A percentile compares a stretch with the other conserved stretches of the same genome.
Conservation (phyloP, 1,140 invertebrate genomes). For the Drosophila asahinai region DNA sequence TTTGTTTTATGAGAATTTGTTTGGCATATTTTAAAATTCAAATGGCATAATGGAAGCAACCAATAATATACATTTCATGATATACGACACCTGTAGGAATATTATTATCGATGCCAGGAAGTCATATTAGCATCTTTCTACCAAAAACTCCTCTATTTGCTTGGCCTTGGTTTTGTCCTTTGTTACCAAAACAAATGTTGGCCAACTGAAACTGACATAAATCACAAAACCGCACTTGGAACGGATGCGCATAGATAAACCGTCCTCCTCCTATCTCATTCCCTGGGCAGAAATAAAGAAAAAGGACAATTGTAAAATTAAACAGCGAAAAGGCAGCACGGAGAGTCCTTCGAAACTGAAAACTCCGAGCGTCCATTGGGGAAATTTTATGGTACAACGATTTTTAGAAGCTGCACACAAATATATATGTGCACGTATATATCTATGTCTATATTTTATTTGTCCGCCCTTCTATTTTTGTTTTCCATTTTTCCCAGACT, state of each 20-base stretch:
- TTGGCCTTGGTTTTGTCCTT: slow-evolving; percentile 20
- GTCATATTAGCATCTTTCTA: background rate
- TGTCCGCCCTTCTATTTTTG: slow-evolving; percentile 26
- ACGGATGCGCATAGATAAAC: slow-evolving; percentile 74
- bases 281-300: slow-evolving; percentile 47
- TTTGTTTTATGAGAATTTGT: no score
- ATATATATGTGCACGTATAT: slow-evolving; percentile 36
- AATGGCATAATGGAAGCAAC: background rate
- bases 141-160: slow-evolving; percentile 25
- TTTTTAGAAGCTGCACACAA: slow-evolving; percentile 63
- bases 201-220: slow-evolving; percentile 72
- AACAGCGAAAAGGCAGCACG: slow-evolving; percentile 72
- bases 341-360: slow-evolving; percentile 54
- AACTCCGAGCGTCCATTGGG: slow-evolving; percentile 70
- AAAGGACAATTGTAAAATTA: slow-evolving; percentile 83
- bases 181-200: slow-evolving; percentile 72
- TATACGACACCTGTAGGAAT: slow-evolving; percentile 5
- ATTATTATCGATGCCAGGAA: background rate
- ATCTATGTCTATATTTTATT: slow-evolving; percentile 53
- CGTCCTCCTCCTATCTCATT: slow-evolving; percentile 18
- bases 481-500: slow-evolving; percentile 7
- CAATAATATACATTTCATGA: background rate
- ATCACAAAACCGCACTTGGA: slow-evolving; percentile 71
- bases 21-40: no score
- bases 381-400: slow-evolving; percentile 82